These are phyloP conservation scores for Carcharodon carcharias DNA, from an alignment of 2,797 vertebrate species.

Conservation along the genomic window DNA sequence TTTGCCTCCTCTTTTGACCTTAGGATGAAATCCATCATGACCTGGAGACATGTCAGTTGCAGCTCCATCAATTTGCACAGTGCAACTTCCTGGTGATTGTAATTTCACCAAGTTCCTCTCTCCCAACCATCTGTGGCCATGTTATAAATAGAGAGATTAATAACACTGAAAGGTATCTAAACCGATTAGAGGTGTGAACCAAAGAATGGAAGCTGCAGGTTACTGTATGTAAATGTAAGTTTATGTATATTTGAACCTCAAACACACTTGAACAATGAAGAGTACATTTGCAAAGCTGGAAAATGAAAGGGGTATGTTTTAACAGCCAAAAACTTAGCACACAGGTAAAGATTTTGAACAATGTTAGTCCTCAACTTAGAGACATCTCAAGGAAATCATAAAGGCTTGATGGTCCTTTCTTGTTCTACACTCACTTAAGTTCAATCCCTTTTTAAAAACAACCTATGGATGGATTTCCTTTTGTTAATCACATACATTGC, in stretches of 20 bases:
- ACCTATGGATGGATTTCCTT: not conserved
- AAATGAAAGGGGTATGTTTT: not conserved
- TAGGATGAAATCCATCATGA: too few relatives aligned
- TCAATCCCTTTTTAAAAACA: not conserved
- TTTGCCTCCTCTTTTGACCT: too few relatives aligned
- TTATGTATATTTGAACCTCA: not conserved
- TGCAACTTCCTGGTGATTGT: too few relatives aligned
- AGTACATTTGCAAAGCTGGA: not conserved
- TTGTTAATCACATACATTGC: not conserved
- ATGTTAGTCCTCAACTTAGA: not conserved
- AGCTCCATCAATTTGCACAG: too few relatives aligned
- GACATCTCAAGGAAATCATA: not conserved
- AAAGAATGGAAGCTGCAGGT: not conserved
- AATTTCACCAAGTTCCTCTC: too few relatives aligned
- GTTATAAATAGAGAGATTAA: not conserved
- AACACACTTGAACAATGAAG: not conserved
- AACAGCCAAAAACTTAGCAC: not conserved
- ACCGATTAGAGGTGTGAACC: not conserved
- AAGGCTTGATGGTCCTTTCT: not conserved
- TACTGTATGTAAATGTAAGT: not conserved
- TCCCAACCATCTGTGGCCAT: too few relatives aligned
- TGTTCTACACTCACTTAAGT: not conserved
- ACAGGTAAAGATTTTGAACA: not conserved
- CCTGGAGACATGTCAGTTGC: too few relatives aligned
- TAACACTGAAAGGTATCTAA: not conserved